A percentile compares a stretch with the other conserved stretches of the same genome.
Conservation (phyloP, 2,888 invertebrate genomes). For the Oligia latruncula region DNA sequence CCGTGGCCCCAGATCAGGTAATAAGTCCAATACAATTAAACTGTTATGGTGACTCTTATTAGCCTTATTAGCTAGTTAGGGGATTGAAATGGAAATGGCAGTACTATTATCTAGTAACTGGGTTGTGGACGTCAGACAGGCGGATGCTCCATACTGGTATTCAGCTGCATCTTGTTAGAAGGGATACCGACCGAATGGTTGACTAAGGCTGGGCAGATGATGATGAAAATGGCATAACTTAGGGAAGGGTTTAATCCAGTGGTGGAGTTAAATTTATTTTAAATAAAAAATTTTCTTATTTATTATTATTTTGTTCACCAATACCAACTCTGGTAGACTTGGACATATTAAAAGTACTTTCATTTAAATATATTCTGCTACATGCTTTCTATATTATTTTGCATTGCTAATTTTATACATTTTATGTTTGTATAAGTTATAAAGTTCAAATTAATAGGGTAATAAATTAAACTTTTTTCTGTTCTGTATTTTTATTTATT, state of each 20-base stretch:
- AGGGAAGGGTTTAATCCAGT: neutral
- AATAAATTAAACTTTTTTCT: neutral
- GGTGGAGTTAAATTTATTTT: neutral
- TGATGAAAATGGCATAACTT: neutral
- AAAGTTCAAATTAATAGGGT: neutral
- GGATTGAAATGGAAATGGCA: neutral
- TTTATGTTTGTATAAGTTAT: neutral
- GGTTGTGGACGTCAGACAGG: too few species aligned
- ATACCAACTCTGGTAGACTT: neutral
- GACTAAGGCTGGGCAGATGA: neutral
- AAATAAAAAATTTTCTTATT: fast-evolving
- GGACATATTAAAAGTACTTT: neutral
- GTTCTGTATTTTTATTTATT: neutral
- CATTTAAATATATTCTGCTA: neutral
- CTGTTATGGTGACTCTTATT: neutral
- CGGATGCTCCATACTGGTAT: neutral
- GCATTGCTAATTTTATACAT: neutral
- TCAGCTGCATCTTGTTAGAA: neutral
- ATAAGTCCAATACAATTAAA: neutral
- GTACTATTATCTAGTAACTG: neutral
- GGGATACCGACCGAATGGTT: neutral
- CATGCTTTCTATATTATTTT: constrained; percentile 4
- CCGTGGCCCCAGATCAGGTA: neutral
- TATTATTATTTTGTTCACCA: neutral
- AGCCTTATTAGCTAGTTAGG: neutral